Conservation (phyloP, 1,140 invertebrate genomes). For the Lasioglossum baleicum region DNA sequence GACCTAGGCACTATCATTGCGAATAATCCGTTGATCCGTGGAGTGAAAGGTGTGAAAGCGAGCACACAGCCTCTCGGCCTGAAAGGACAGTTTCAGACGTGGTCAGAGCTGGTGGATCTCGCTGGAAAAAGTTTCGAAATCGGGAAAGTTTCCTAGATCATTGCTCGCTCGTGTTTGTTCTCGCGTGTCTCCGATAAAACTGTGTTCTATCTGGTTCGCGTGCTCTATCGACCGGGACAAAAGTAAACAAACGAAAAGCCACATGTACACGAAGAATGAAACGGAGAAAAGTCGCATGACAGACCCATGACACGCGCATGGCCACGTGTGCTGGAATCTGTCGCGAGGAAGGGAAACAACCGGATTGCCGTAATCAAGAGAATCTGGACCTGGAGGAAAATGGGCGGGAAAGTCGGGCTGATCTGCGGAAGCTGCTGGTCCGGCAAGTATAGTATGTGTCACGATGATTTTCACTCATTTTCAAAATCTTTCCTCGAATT, state of each 20-base stretch:
- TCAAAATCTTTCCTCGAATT: no score
- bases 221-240: not conserved
- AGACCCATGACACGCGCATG: conserved; percentile 48
- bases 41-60: not conserved
- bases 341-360: conserved; percentile 22
- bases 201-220: no score
- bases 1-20: no score
- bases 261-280: not conserved
- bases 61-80: not conserved
- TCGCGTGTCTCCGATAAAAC: no score
- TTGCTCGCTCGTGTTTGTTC: not conserved
- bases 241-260: not conserved
- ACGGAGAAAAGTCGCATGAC: not conserved
- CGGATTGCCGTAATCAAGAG: not conserved
- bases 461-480: no score
- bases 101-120: no score
- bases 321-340: conserved; percentile 34
- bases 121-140: not conserved
- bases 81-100: not conserved
- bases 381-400: conserved; percentile 45
- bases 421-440: conserved; percentile 78
- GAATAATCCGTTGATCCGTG: not conserved
- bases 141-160: not conserved
- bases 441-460: conserved; percentile 75
- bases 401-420: conserved; percentile 76